Evolutionary conservation across 1,140 invertebrate genomes (phyloP).

Genomic region (Belonocnema kinseyi): DNA sequence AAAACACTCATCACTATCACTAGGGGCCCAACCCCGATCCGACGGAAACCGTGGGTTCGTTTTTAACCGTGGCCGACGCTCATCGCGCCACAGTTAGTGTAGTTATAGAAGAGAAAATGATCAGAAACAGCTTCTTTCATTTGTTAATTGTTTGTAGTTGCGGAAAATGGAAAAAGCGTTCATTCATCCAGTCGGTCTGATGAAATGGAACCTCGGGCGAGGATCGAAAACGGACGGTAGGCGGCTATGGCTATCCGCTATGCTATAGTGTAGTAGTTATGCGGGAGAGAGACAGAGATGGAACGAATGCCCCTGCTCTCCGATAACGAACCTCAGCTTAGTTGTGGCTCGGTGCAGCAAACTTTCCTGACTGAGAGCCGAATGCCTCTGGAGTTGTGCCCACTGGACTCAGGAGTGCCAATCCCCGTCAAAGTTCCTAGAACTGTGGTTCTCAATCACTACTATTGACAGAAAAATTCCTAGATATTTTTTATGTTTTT

Average conservation of each 20-base stretch:
- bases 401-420: constrained; percentile 56
- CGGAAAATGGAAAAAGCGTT: too few species aligned
- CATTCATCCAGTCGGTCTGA: too few species aligned
- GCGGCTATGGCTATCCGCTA: neutral
- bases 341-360: constrained; percentile 65
- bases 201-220: constrained; percentile 15
- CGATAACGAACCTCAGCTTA: constrained; percentile 32
- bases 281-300: constrained; percentile 14
- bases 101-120: neutral
- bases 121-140: neutral
- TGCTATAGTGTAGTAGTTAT: neutral
- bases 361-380: constrained; percentile 66
- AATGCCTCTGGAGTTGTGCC: constrained; percentile 59
- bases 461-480: neutral
- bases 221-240: constrained; percentile 20
- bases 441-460: neutral
- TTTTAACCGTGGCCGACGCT: constrained; percentile 21
- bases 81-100: constrained; percentile 11
- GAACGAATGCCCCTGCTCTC: constrained; percentile 39
- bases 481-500: constrained; percentile 5
- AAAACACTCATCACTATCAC: constrained; percentile 57
- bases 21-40: constrained; percentile 4
- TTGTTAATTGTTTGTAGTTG: neutral
- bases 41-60: constrained; percentile 14
- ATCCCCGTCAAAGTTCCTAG: constrained; percentile 29